Conservation (phyloP, 2,888 invertebrate genomes). For the Rhagonycha fulva region DNA sequence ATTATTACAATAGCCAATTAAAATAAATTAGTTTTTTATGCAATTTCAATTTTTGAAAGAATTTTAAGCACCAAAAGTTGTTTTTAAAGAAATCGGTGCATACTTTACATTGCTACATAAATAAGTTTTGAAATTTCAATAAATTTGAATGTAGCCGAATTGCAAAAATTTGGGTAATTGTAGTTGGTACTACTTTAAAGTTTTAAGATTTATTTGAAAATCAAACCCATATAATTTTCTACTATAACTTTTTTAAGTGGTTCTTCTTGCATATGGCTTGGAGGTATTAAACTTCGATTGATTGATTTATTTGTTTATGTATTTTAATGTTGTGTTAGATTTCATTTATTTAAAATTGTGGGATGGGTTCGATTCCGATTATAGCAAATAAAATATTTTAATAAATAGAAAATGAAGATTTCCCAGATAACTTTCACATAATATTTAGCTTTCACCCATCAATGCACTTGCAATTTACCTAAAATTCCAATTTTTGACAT, state of each 20-base stretch:
- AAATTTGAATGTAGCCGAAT: background rate
- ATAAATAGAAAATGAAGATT: background rate
- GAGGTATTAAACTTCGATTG: background rate
- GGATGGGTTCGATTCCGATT: too few species aligned
- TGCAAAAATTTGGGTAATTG: background rate
- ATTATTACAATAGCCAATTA: background rate
- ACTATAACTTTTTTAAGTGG: background rate
- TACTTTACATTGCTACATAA: background rate
- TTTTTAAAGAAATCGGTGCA: background rate
- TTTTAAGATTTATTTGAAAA: background rate
- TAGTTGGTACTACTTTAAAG: too few species aligned
- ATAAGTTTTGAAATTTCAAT: background rate
- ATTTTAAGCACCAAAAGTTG: background rate
- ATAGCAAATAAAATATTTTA: too few species aligned
- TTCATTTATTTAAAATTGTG: too few species aligned
- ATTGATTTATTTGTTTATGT: background rate
- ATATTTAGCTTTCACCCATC: background rate
- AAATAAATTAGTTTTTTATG: background rate
- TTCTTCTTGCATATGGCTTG: background rate
- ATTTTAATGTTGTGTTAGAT: background rate
- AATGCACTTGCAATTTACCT: background rate
- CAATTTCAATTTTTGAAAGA: background rate
- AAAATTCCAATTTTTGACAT: background rate
- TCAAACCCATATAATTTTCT: background rate
- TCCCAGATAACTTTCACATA: background rate